A percentile compares a stretch with the other conserved stretches of the same genome.
phyloP scores from a whole-genome alignment of 2,113 vertebrate species.

The Canis aureus region DNA sequence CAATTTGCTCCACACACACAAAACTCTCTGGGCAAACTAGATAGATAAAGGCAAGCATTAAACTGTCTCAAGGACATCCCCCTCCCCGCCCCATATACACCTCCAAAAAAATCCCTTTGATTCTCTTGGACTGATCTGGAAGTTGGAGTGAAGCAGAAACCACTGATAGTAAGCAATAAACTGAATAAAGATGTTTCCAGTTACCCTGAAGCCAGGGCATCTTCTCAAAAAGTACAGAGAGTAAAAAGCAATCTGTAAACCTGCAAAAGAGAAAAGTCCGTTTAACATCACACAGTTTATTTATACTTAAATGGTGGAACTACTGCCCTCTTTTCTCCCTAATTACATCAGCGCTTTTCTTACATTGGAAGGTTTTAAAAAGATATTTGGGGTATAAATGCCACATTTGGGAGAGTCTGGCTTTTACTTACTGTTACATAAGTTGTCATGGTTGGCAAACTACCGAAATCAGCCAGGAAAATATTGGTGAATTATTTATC shows the following conservation, averaged over 20 bases:
- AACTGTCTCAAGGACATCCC: not conserved
- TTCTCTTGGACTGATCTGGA: not conserved
- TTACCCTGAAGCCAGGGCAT: not conserved
- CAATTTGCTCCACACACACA: not conserved
- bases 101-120: not conserved
- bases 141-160: not conserved
- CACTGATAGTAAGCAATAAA: not conserved
- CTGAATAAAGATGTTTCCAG: not conserved
- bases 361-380: not conserved
- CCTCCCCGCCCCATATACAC: not conserved
- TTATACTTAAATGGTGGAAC: not conserved
- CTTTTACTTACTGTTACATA: not conserved
- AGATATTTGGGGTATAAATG: conserved; percentile 8
- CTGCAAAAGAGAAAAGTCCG: not conserved
- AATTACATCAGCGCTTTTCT: not conserved
- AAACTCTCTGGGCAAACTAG: not conserved
- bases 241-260: not conserved
- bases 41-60: not conserved
- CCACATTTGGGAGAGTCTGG: not conserved
- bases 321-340: not conserved
- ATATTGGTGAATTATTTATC: not conserved
- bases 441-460: not conserved
- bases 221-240: conserved; percentile 1
- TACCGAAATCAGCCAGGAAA: not conserved
- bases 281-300: not conserved